phyloP scores from a whole-genome alignment of 1,140 invertebrate genomes.

The Drosophila melanica region DNA sequence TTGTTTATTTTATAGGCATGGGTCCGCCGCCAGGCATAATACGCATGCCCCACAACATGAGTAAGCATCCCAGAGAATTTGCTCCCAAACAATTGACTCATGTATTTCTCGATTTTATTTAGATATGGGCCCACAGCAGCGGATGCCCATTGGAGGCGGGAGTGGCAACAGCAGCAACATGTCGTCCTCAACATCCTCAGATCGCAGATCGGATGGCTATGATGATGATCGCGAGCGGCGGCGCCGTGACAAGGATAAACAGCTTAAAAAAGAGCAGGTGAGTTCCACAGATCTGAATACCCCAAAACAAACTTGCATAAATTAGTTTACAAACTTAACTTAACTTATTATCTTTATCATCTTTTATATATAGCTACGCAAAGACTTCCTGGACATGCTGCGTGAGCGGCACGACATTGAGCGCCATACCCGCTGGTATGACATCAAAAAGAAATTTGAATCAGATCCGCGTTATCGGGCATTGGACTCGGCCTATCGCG shows the following conservation, averaged over 20 bases:
- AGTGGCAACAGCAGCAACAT: conserved; percentile 41
- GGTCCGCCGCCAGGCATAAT: conserved; percentile 73
- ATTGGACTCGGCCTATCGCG: conserved; percentile 92
- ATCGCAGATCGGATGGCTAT: conserved; percentile 86
- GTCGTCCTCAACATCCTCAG: conserved; percentile 20
- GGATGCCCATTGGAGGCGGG: conserved; percentile 55
- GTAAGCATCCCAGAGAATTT: conserved; percentile 3
- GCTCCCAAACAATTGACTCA: conserved; percentile 12
- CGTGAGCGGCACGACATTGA: conserved; percentile 88
- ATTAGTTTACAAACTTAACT: too few relatives aligned
- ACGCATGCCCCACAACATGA: conserved; percentile 47
- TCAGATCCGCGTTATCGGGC: conserved; percentile 95
- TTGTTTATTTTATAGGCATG: conserved; percentile 54
- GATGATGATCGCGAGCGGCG: conserved; percentile 78
- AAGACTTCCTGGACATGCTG: conserved; percentile 95
- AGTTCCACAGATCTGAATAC: too few relatives aligned
- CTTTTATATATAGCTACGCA: conserved; percentile 90
- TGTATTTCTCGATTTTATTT: background rate
- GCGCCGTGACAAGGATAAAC: conserved; percentile 66
- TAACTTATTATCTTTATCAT: background rate
- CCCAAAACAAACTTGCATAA: too few relatives aligned
- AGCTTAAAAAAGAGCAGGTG: conserved; percentile 65
- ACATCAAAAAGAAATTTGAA: conserved; percentile 97
- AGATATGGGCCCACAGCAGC: conserved; percentile 66
- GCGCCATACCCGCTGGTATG: conserved; percentile 95